phyloP scores from a whole-genome alignment of 1,140 invertebrate species.

The Nephotettix cincticeps region DNA sequence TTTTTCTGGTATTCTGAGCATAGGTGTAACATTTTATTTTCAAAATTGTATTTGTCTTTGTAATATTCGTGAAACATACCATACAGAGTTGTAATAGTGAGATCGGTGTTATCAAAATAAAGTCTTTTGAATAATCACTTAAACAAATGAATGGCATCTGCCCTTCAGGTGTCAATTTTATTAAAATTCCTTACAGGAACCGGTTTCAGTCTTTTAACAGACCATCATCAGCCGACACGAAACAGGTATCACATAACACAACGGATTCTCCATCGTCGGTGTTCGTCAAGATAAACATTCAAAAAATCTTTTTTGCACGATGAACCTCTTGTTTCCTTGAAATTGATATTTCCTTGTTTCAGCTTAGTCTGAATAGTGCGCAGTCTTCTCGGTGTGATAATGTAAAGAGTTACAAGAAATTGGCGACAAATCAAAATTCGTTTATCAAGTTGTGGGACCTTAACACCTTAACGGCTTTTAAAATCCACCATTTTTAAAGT shows the following conservation, averaged over 20 bases:
- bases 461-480: no score
- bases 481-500: no score
- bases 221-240: no score
- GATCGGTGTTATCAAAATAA: constrained; percentile 22
- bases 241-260: no score
- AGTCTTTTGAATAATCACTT: constrained; percentile 16
- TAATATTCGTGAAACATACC: constrained; percentile 21
- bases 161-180: constrained; percentile 11
- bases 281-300: no score
- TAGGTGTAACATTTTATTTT: constrained; percentile 22
- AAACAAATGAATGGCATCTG: no score
- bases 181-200: constrained; percentile 5
- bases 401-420: background rate
- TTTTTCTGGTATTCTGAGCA: constrained; percentile 25
- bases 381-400: constrained; percentile 6
- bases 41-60: constrained; percentile 2
- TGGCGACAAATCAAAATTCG: background rate
- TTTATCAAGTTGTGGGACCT: constrained; percentile 6
- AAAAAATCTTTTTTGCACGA: no score
- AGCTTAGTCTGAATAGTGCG: constrained; percentile 17
- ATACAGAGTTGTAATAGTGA: constrained; percentile 15
- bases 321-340: constrained; percentile 5
- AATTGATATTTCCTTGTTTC: background rate
- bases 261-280: no score
- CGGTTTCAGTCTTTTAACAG: no score